phyloP scores from a whole-genome alignment of 2,888 invertebrate genomes.

The Loripinus fragilis region DNA sequence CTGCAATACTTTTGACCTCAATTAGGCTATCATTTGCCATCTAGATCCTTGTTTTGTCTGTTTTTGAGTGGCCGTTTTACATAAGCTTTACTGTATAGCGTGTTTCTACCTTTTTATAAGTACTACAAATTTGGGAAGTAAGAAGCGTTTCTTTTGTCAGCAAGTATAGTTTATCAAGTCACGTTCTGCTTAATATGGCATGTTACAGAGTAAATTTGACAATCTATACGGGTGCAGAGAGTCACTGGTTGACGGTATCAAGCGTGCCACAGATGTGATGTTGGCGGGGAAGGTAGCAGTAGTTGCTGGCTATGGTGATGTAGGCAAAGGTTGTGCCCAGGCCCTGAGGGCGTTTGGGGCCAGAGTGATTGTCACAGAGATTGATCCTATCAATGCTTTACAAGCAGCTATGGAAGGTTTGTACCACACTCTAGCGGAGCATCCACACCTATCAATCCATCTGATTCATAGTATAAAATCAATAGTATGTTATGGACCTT shows the following conservation, averaged over 20 bases:
- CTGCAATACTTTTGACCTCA: no score
- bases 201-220: conserved; percentile 96
- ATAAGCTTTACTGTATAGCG: no score
- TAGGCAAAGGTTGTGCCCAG: conserved; percentile 99
- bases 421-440: no score
- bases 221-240: conserved; percentile 99
- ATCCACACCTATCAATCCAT: neutral
- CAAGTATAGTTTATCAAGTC: no score
- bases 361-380: conserved; percentile 97
- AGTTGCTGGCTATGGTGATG: conserved; percentile 99
- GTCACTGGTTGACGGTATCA: conserved; percentile 98
- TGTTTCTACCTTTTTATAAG: no score
- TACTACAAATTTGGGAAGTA: no score
- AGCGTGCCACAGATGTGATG: conserved; percentile 99
- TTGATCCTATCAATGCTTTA: conserved; percentile 99
- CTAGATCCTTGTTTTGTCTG: no score
- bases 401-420: conserved; percentile 99
- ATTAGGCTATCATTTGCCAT: no score
- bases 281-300: conserved; percentile 98
- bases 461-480: no score
- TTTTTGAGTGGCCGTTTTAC: no score
- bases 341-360: conserved; percentile 97
- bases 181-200: no score
- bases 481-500: neutral
- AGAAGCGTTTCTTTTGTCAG: no score